These are phyloP conservation scores for Macrosteles quadrilineatus DNA, from an alignment of 1,140 invertebrate genomes.

Conservation along the genomic window DNA sequence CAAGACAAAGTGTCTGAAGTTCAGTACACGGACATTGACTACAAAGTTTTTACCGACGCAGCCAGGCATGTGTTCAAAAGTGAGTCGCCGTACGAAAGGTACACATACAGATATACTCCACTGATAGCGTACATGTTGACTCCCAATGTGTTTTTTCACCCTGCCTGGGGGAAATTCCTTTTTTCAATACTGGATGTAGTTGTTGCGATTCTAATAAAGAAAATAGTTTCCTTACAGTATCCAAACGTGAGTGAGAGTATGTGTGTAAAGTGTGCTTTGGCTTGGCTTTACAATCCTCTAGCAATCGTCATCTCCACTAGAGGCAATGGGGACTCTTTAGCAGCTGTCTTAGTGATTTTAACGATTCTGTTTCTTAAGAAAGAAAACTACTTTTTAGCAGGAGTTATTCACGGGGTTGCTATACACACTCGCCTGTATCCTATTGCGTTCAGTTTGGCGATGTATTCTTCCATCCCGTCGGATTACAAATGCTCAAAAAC, in stretches of 20 bases:
- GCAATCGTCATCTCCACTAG: conserved; percentile 89
- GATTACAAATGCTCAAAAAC: conserved; percentile 2
- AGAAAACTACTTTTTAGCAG: conserved; percentile 61
- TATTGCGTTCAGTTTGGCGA: conserved; percentile 80
- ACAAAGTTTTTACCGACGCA: conserved; percentile 95
- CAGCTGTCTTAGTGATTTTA: conserved; percentile 78
- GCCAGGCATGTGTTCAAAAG: conserved; percentile 74
- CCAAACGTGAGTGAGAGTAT: conserved; percentile 40
- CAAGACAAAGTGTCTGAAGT: conserved; percentile 80
- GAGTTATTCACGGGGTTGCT: conserved; percentile 79
- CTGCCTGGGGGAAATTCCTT: conserved; percentile 85
- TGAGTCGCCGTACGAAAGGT: conserved; percentile 81
- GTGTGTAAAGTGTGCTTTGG: conserved; percentile 57
- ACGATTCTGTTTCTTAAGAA: conserved; percentile 64
- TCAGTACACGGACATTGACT: conserved; percentile 96
- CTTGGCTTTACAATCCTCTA: conserved; percentile 96
- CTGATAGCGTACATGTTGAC: conserved; percentile 80
- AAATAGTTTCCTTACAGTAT: conserved; percentile 39
- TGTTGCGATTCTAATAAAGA: conserved; percentile 56
- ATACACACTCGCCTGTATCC: conserved; percentile 96
- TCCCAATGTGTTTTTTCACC: conserved; percentile 77
- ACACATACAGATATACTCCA: conserved; percentile 96
- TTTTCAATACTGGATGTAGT: conserved; percentile 86
- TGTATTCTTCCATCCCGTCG: conserved; percentile 69
- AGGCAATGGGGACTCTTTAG: conserved; percentile 93